Base-by-base conservation (phyloP, 2,113 vertebrate genomes). In the Pycnonotus jocosus region DNA sequence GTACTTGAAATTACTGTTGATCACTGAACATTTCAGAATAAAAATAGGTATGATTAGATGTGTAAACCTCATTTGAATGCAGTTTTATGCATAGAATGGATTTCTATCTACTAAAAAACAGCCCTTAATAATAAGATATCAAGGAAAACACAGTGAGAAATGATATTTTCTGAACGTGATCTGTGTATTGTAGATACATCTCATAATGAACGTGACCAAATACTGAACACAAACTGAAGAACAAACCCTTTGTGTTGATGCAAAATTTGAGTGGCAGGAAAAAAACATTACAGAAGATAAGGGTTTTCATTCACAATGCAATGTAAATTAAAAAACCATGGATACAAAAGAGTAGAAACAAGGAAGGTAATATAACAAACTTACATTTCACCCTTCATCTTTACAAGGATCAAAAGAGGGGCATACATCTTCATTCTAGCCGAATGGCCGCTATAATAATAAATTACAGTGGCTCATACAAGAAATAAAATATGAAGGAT, bases 251-350 rank as follows among this genome's bases (percentile, higher is more conserved):
- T 95, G 76, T 96, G 92, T 76, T 88, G 64, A 94, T 97, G 78
- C 76, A 97, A 96, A 96, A 92, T 96, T 92, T 97, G 91, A 96
- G 77, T 78, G 91, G 93, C 85, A 97, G 79, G 69, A 85, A 97
- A 95, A 96, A 91, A 96, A 86, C 68, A 88, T 89, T 95, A 81
- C 81, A 86, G 90, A 94, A 97, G 94, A 92, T 95, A 97, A 96
- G 95, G 31, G 45, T 86, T 85, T 97, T 92, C 83, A 87, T 76
- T 97, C 92, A 90, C 91, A 96, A 97, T 97, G 86, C 62, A 82
- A 57, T 90, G 82, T 95, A 95, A 95, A 96, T 96, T 96, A 95
- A 97, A 96, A 97, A 94, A 48, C 80, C 83, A 92, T 77, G 71
- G 81, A 97, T 84, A 97, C 84, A 95, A 96, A 96, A 72, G 81